Conservation (phyloP, 2,113 vertebrate genomes). For the Nothoprocta perdicaria region DNA sequence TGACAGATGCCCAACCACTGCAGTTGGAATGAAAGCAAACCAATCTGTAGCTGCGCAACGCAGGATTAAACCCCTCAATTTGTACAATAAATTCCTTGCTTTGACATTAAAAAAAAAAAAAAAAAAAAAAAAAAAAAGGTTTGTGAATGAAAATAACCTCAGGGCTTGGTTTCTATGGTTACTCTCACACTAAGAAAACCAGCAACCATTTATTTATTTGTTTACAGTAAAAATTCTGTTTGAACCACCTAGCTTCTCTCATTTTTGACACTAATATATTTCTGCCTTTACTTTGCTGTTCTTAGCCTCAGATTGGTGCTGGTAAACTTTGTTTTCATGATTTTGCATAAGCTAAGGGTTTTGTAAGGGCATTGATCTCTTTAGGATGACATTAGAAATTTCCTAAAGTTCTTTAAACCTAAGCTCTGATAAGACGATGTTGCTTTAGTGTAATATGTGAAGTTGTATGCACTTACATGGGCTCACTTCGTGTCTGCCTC, state of each 20-base stretch:
- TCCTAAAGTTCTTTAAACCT: background rate
- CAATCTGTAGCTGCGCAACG: background rate
- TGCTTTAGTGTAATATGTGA: background rate
- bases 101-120: background rate
- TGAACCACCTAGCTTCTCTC: background rate
- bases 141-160: slow-evolving; percentile 4
- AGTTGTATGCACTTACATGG: background rate
- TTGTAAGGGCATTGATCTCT: background rate
- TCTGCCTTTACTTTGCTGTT: background rate
- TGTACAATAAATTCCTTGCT: background rate
- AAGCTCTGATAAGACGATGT: background rate
- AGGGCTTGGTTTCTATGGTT: slow-evolving; percentile 24
- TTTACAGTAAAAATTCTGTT: background rate
- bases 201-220: background rate
- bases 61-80: background rate
- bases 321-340: background rate
- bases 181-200: background rate
- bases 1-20: background rate
- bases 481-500: background rate
- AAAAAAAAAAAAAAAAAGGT: background rate
- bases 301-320: background rate
- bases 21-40: background rate
- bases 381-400: background rate
- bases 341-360: background rate
- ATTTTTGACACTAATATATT: background rate